Conservation (phyloP, 2,888 invertebrate genomes). For the Luperina nickerlii region DNA sequence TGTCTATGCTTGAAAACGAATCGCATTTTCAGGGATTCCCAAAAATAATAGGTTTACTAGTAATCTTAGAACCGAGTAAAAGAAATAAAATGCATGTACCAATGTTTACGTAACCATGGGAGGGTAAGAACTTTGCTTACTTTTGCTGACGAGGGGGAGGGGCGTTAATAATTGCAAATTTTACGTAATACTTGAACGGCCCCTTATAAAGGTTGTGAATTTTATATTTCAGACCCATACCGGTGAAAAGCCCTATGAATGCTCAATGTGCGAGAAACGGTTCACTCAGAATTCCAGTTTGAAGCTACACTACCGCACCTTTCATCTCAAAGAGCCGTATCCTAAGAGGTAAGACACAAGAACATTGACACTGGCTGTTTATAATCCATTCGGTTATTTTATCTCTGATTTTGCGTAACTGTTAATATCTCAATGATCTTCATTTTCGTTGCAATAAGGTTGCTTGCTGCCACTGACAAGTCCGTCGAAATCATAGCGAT, state of each 20-base stretch:
- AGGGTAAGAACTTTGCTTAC: too few species aligned
- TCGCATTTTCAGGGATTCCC: too few species aligned
- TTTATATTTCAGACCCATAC: constrained; percentile 79
- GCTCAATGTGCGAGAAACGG: constrained; percentile 80
- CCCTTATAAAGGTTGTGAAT: neutral
- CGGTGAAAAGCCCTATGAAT: constrained; percentile 79
- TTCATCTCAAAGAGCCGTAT: constrained; percentile 83
- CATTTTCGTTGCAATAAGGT: neutral
- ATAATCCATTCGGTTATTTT: neutral
- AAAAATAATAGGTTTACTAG: too few species aligned
- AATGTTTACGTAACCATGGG: too few species aligned
- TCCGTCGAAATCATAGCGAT: neutral
- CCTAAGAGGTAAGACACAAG: constrained; percentile 77
- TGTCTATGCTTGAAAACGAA: too few species aligned
- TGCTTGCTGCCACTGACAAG: neutral
- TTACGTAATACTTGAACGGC: too few species aligned
- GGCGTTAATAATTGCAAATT: too few species aligned
- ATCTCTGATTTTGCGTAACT: neutral
- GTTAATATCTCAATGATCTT: neutral
- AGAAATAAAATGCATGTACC: too few species aligned
- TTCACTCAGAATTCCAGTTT: constrained; percentile 84
- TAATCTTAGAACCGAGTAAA: too few species aligned
- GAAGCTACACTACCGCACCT: constrained; percentile 81
- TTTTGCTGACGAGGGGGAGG: too few species aligned
- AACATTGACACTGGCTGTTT: neutral